Base-by-base conservation (phyloP, 2,888 invertebrate genomes). In the Ryuthela nishihirai region DNA sequence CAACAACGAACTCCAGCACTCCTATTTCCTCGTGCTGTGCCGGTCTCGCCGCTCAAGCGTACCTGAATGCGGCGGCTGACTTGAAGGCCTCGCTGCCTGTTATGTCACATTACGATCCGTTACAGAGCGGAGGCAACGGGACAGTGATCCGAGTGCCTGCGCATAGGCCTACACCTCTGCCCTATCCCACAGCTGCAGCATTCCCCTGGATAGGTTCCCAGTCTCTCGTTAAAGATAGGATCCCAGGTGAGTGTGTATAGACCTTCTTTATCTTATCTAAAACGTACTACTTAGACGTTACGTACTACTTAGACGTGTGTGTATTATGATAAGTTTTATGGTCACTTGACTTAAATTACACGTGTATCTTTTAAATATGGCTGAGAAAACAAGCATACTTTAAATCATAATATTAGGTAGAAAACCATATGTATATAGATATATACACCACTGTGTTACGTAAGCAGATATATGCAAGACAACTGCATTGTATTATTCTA, bases 201-300 rank as follows among this genome's bases (percentile, higher is more conserved):
- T 65, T 64, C 36, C 64, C 65, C 2, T 65, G 65, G 65, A 53
- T 64, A n/a, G 56, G 55, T 9, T 44, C 65, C 10, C 54, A 61
- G 23, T 52, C 56, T n/a, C 85, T 87, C 71, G 86, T 87, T 69
- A 88, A 88, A 75, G 87, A 88, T 74, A 79, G 88, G 75, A 76
- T 88, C 69, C 85, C 87, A 77, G 87, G 88, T 88, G 75, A 82
- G 83, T 64, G 10, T 36, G n/a, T n/a, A n/a, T n/a, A n/a, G n/a
- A n/a, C n/a, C n/a, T n/a, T 21, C 18, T 5, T n/a, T 46, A 18
- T 38, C 34, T 9, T 15, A 4, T 15, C 17, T 10, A 9, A 9
- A 29, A 29, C 29, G 29, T 29, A 9, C 7, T 29, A 29, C n/a
- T n/a, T n/a, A n/a, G n/a, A n/a, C n/a, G n/a, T n/a, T n/a, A n/a